Evolutionary conservation across 2,113 vertebrate genomes (phyloP).

Genomic region (Neolamprologus fasciatus): DNA sequence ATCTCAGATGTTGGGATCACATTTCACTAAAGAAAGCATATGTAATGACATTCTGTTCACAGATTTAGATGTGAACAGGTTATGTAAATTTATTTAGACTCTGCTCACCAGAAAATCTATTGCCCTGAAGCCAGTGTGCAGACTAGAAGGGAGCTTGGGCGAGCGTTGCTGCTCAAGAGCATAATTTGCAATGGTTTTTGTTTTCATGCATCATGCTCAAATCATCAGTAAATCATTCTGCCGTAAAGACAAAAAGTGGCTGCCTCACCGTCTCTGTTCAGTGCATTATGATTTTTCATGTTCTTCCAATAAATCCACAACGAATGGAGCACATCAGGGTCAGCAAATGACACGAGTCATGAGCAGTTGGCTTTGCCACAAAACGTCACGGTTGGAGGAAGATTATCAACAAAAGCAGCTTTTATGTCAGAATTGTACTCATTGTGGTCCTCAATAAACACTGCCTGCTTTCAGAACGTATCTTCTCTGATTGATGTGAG

Average conservation of each 20-base stretch:
- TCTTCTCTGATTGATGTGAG: neutral
- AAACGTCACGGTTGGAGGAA: neutral
- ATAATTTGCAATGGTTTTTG: neutral
- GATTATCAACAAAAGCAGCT: neutral
- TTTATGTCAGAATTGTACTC: neutral
- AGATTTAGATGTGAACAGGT: neutral
- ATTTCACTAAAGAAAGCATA: neutral
- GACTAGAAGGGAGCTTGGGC: neutral
- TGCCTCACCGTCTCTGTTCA: neutral
- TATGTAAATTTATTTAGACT: neutral
- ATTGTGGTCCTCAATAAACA: neutral
- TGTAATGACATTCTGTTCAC: neutral
- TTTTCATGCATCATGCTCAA: neutral
- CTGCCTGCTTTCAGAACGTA: neutral
- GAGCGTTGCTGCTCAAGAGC: neutral
- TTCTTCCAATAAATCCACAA: neutral
- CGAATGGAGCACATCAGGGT: neutral
- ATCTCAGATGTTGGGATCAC: neutral
- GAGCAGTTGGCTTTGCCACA: neutral
- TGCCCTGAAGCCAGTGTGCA: neutral
- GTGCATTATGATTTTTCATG: neutral
- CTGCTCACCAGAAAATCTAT: neutral
- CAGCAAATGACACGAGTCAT: neutral
- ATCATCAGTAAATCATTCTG: neutral
- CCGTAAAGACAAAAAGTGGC: neutral